These are phyloP conservation scores for Periphyllus acericola DNA, from an alignment of 2,888 invertebrate species.

Conservation along the genomic window DNA sequence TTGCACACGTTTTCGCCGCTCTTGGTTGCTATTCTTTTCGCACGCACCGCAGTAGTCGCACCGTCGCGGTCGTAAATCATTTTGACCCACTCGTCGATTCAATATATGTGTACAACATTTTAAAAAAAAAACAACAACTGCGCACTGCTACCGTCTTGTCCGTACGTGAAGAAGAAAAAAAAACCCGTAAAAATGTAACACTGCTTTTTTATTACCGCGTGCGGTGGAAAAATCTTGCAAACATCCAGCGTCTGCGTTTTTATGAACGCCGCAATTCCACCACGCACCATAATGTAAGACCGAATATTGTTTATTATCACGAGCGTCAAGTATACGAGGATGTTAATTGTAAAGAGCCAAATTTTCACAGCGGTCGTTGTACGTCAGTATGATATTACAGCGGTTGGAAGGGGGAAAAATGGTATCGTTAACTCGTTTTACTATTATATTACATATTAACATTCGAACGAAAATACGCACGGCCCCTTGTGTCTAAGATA, in stretches of 20 bases:
- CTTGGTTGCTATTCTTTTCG: slow-evolving; percentile 10
- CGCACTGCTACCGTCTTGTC: too few relatives aligned
- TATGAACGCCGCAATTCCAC: too few relatives aligned
- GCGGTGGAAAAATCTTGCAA: too few relatives aligned
- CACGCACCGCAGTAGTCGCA: neutral
- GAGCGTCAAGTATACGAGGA: too few relatives aligned
- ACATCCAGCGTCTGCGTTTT: too few relatives aligned
- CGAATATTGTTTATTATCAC: too few relatives aligned
- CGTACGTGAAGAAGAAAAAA: too few relatives aligned
- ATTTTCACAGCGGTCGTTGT: neutral
- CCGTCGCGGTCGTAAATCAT: neutral
- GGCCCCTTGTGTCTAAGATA: neutral
- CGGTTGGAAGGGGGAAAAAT: neutral
- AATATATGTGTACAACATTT: neutral
- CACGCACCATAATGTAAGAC: too few relatives aligned
- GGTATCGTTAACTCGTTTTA: neutral
- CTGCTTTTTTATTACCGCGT: too few relatives aligned
- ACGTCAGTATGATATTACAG: neutral
- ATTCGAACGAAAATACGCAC: neutral
- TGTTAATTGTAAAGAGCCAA: too few relatives aligned
- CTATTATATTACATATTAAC: too few relatives aligned
- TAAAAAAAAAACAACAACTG: neutral
- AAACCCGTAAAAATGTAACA: too few relatives aligned
- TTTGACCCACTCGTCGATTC: neutral
- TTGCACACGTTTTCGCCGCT: neutral